Base-by-base conservation (phyloP, 2,113 vertebrate species). In the Lampris megalopsis region DNA sequence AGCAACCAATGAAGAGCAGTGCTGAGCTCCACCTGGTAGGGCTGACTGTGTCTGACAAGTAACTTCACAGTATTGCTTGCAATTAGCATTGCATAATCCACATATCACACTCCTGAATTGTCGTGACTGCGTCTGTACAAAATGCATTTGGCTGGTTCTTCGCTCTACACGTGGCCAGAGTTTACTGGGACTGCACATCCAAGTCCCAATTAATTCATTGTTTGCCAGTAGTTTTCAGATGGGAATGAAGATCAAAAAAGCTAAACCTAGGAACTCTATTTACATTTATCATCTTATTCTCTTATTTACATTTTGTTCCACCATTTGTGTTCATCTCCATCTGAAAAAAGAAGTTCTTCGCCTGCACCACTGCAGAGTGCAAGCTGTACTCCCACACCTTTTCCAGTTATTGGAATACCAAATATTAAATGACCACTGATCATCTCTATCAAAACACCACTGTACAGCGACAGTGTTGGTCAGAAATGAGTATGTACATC, bases 251-350 rank as follows among this genome's bases (percentile, higher is more conserved):
- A 68, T 37, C 6, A 69, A 64, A 79, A 74, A 80, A 73, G 69
- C 65, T 76, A 80, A 86, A 80, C 56, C 72, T 75, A n/a, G 50
- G 49, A 84, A 83, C 62, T 43, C 76, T 92, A 92, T 92, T 92
- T 92, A 90, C 89, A 92, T 3, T 50, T 86, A 84, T 75, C 82
- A 86, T 79, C 73, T 61, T 75, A 79, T 63, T 80, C 77, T 89
- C 76, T 86, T 89, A 92, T 92, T 88, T 92, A 90, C 88, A 92
- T 62, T 67, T 78, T 70, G 80, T 82, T 87, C 67, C 80, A 73
- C 43, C 13, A 6, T 50, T 70, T 68, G 36, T 37, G 9, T 79
- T 73, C 50, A 68, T 58, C 69, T 81, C 49, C 66, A 54, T 64
- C 70, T 71, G 52, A 77, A 82, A 76, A 40, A 2, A 45, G 42